Conservation (phyloP, 2,888 invertebrate genomes). For the Dusona sp. region DNA sequence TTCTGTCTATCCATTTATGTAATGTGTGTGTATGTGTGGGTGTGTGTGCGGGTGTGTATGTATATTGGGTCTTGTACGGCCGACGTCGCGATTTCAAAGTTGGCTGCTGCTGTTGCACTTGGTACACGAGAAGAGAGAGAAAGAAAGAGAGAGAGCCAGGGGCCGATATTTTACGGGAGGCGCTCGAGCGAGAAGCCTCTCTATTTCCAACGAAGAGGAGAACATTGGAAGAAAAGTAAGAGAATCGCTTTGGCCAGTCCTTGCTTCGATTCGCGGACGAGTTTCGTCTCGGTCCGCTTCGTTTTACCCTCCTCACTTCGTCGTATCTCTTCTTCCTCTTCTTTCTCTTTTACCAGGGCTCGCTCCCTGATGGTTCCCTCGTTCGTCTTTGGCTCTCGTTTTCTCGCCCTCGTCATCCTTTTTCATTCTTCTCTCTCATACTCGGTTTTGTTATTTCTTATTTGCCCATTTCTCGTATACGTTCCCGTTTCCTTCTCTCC, state of each 20-base stretch:
- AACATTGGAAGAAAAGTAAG: constrained; percentile 22
- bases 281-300: constrained; percentile 69
- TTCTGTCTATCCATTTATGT: neutral
- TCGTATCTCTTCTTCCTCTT: constrained; percentile 22
- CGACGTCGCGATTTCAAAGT: constrained; percentile 54
- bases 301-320: constrained; percentile 59
- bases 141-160: constrained; percentile 1
- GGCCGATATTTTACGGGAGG: constrained; percentile 70
- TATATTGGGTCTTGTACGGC: constrained; percentile 10
- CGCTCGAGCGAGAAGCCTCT: constrained; percentile 70
- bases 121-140: constrained; percentile 35
- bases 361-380: constrained; percentile 54
- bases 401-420: constrained; percentile 30
- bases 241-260: constrained; percentile 42
- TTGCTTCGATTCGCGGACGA: constrained; percentile 70
- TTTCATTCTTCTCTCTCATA: constrained; percentile 7
- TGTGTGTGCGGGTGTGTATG: constrained; percentile 1
- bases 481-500: constrained; percentile 12
- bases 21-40: no score
- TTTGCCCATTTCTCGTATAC: constrained; percentile 37
- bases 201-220: constrained; percentile 18
- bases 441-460: constrained; percentile 20
- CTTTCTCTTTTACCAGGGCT: constrained; percentile 38
- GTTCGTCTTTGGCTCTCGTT: constrained; percentile 45
- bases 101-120: constrained; percentile 44